phyloP scores from a whole-genome alignment of 2,797 vertebrate genomes.

The Pseudopleuronectes americanus region DNA sequence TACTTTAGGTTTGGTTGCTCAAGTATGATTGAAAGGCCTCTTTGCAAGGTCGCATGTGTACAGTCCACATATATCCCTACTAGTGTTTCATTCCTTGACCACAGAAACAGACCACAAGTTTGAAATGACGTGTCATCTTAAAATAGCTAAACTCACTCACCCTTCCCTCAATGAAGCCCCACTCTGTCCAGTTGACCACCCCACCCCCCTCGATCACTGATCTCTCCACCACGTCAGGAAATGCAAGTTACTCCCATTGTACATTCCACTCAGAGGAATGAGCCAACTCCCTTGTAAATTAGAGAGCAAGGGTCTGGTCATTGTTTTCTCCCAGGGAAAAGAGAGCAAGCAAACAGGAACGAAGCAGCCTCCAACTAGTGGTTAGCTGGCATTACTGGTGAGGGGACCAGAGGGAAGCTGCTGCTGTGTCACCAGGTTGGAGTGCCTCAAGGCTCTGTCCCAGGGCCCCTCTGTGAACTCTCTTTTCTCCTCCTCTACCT shows the following conservation, averaged over 20 bases:
- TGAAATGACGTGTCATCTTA: conserved; percentile 71
- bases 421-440: conserved; percentile 56
- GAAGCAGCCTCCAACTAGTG: conserved; percentile 36
- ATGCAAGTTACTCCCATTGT: conserved; percentile 71
- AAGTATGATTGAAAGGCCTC: background rate
- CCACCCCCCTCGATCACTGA: conserved; percentile 22
- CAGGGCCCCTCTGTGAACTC: conserved; percentile 51
- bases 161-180: conserved; percentile 54
- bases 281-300: conserved; percentile 71
- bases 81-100: conserved; percentile 40
- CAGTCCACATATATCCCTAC: conserved; percentile 19
- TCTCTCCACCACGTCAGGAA: conserved; percentile 76
- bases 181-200: conserved; percentile 57
- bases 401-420: conserved; percentile 36
- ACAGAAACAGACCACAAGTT: conserved; percentile 48
- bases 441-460: conserved; percentile 71
- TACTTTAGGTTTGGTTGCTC: background rate
- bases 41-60: conserved; percentile 9
- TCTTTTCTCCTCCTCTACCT: background rate
- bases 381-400: conserved; percentile 16
- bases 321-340: conserved; percentile 63
- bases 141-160: conserved; percentile 80
- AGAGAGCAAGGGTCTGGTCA: conserved; percentile 39
- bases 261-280: conserved; percentile 75
- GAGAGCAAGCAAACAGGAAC: conserved; percentile 43